These are phyloP conservation scores for Pundamilia nyererei DNA, from an alignment of 2,113 vertebrate genomes.

Conservation along the genomic window DNA sequence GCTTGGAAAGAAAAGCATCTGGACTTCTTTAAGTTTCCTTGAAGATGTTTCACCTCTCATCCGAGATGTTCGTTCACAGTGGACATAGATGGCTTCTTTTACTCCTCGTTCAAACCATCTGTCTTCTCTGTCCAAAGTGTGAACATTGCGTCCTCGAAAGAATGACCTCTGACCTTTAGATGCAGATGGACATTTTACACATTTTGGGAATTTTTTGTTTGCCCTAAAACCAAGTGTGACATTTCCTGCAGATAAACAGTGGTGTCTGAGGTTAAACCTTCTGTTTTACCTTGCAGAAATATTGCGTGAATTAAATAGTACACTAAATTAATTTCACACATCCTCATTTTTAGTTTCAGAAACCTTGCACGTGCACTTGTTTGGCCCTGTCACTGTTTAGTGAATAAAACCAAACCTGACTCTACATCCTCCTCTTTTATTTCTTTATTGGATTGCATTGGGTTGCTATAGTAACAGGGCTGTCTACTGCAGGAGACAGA, in stretches of 20 bases:
- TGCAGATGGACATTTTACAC: neutral
- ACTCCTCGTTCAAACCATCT: neutral
- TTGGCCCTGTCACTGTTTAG: neutral
- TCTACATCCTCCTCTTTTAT: neutral
- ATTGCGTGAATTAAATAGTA: neutral
- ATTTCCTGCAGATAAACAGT: neutral
- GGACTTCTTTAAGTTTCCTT: neutral
- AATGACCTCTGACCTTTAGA: neutral
- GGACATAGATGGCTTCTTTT: neutral
- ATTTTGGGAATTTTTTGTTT: neutral
- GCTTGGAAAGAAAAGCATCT: neutral
- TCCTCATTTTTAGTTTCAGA: neutral
- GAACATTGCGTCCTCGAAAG: fast-evolving
- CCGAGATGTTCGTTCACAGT: neutral
- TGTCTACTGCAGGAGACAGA: neutral
- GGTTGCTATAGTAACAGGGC: neutral
- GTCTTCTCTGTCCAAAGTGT: neutral
- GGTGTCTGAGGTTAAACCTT: neutral
- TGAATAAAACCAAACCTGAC: neutral
- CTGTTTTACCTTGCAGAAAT: neutral
- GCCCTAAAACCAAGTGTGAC: neutral
- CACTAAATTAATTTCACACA: neutral
- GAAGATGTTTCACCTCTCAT: neutral
- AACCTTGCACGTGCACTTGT: neutral
- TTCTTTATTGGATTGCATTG: neutral